These are phyloP conservation scores for Nomada lathburiana DNA, from an alignment of 2,888 invertebrate species.

Conservation along the genomic window DNA sequence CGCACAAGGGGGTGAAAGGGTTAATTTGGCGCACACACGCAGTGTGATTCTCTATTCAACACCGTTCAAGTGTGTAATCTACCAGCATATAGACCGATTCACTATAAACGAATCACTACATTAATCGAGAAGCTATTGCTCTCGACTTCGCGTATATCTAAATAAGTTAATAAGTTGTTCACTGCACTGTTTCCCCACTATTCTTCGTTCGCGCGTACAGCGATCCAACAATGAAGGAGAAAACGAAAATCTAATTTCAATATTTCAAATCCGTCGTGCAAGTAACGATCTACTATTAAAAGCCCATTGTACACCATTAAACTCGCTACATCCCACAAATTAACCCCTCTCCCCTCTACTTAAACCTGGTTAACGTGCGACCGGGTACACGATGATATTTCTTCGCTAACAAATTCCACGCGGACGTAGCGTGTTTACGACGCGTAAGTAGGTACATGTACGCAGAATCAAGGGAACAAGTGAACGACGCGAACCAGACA, in stretches of 20 bases:
- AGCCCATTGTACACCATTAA: not conserved
- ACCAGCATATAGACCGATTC: not conserved
- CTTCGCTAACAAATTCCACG: constrained; percentile 57
- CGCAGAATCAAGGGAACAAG: not conserved
- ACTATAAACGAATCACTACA: not conserved
- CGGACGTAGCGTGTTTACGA: constrained; percentile 51
- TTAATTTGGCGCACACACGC: not conserved
- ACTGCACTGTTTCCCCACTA: not conserved
- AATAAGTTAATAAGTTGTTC: too few relatives aligned
- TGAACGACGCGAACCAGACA: constrained; percentile 40
- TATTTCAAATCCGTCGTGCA: too few relatives aligned
- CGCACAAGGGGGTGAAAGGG: not conserved
- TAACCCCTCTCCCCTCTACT: constrained; percentile 1
- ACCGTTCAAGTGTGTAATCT: not conserved
- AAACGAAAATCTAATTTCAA: not conserved
- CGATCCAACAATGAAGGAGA: not conserved
- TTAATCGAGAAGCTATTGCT: too few relatives aligned
- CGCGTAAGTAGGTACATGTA: constrained; percentile 30
- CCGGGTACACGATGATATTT: constrained; percentile 53
- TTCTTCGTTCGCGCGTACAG: not conserved
- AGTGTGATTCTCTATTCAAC: constrained; percentile 1
- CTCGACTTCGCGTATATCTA: too few relatives aligned
- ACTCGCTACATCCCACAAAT: not conserved
- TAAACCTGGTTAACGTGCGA: constrained; percentile 36
- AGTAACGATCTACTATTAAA: not conserved